Percentiles rank a stretch among this genome's conserved stretches.
These are phyloP conservation scores for Tylochromis polylepis DNA, from an alignment of 2,113 vertebrate genomes.

Conservation along the genomic window DNA sequence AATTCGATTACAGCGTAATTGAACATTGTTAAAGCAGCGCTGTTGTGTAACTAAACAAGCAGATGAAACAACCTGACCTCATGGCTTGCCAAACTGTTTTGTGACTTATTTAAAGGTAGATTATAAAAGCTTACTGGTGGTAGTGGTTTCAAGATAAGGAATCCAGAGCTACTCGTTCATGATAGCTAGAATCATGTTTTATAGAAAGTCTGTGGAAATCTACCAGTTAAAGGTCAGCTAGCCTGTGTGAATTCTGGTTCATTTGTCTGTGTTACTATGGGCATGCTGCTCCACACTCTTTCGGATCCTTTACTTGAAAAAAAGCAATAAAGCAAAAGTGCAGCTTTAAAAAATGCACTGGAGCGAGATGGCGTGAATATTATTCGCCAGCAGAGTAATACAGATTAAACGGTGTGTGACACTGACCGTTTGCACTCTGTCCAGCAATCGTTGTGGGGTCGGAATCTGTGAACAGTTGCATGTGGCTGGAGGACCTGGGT, in stretches of 20 bases:
- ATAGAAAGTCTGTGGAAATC: background rate
- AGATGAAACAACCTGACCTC: background rate
- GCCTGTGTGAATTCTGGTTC: background rate
- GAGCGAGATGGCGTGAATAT: background rate
- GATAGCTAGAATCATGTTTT: background rate
- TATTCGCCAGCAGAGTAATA: background rate
- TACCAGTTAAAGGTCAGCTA: background rate
- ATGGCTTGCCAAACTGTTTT: background rate
- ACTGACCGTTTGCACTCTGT: conserved; percentile 36
- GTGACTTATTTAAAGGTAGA: background rate
- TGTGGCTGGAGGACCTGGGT: background rate
- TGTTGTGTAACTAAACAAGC: background rate
- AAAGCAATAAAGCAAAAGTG: background rate
- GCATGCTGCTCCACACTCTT: background rate
- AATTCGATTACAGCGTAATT: background rate
- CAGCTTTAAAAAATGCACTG: background rate
- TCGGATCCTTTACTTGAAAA: background rate
- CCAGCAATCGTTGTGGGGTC: background rate
- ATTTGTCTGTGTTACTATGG: background rate
- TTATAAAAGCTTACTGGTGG: background rate
- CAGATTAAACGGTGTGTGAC: background rate
- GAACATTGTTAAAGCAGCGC: too few species aligned
- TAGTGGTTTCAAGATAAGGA: background rate
- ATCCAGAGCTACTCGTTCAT: background rate
- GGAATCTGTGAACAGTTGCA: conserved; percentile 40